Conservation (phyloP, 2,888 invertebrate species). For the Gasteruption jaculator region DNA sequence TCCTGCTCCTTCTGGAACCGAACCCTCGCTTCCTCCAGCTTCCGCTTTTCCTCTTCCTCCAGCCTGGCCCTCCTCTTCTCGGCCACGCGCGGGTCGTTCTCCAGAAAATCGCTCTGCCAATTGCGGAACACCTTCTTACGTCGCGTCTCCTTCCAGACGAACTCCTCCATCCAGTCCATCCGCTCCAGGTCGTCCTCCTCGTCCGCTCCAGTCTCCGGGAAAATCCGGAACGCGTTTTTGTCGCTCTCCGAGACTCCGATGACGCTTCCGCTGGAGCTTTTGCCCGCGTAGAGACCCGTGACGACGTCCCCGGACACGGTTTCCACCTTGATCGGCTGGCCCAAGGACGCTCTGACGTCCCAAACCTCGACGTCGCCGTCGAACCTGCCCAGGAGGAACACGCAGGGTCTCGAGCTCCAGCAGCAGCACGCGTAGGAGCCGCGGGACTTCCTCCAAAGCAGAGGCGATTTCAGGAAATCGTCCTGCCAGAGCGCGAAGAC, state of each 20-base stretch:
- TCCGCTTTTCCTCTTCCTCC: slow-evolving; percentile 51
- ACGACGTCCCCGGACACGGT: slow-evolving; percentile 56
- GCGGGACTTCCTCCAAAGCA: slow-evolving; percentile 63
- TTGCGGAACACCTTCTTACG: slow-evolving; percentile 34
- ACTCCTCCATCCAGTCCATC: slow-evolving; percentile 40
- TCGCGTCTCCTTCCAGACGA: slow-evolving; percentile 32
- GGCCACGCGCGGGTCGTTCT: slow-evolving; percentile 26
- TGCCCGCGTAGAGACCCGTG: slow-evolving; percentile 24
- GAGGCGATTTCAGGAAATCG: slow-evolving; percentile 57
- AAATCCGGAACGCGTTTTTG: slow-evolving; percentile 53
- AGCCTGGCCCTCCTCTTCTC: slow-evolving; percentile 27
- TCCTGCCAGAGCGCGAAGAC: slow-evolving; percentile 72
- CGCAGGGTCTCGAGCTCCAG: slow-evolving; percentile 73
- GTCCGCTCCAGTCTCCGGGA: slow-evolving; percentile 55
- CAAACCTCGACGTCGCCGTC: slow-evolving; percentile 78
- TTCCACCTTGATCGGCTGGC: slow-evolving; percentile 63
- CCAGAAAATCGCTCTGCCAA: slow-evolving; percentile 38
- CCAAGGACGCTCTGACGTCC: slow-evolving; percentile 68
- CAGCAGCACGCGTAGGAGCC: slow-evolving; percentile 59
- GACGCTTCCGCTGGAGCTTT: slow-evolving; percentile 36
- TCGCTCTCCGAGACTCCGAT: slow-evolving; percentile 59
- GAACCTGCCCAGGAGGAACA: slow-evolving; percentile 64
- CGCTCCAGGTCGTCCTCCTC: slow-evolving; percentile 24
- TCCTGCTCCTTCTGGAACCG: slow-evolving; percentile 29
- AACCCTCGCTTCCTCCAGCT: slow-evolving; percentile 54